These are phyloP conservation scores for Trematocara macrostoma DNA, from an alignment of 2,113 vertebrate genomes.

Conservation along the genomic window DNA sequence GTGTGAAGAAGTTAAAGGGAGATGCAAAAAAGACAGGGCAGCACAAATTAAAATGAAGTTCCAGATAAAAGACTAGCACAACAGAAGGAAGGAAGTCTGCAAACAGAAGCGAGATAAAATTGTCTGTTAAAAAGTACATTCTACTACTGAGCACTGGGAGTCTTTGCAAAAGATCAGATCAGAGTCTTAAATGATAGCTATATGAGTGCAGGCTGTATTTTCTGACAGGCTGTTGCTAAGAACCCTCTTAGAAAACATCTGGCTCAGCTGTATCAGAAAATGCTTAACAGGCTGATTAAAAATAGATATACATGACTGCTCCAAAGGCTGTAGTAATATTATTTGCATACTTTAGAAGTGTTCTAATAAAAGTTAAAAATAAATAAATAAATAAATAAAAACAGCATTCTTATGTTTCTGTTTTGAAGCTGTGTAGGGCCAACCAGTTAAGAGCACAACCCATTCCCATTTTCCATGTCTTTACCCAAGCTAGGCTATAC, in stretches of 20 bases:
- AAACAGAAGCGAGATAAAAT: background rate
- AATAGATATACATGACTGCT: background rate
- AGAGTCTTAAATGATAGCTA: background rate
- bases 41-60: background rate
- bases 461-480: background rate
- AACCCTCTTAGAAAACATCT: background rate
- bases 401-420: background rate
- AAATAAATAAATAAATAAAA: background rate
- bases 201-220: background rate
- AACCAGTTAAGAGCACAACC: background rate
- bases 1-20: background rate
- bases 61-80: background rate
- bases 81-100: background rate
- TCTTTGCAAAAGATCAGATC: background rate
- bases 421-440: background rate
- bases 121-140: background rate
- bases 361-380: background rate
- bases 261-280: conserved; percentile 10
- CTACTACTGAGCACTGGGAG: background rate
- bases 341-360: background rate
- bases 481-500: background rate
- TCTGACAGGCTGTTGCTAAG: background rate
- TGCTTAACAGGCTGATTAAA: background rate
- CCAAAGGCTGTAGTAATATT: background rate
- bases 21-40: background rate